Conservation (phyloP, 2,113 vertebrate species). For the Raja brachyura region DNA sequence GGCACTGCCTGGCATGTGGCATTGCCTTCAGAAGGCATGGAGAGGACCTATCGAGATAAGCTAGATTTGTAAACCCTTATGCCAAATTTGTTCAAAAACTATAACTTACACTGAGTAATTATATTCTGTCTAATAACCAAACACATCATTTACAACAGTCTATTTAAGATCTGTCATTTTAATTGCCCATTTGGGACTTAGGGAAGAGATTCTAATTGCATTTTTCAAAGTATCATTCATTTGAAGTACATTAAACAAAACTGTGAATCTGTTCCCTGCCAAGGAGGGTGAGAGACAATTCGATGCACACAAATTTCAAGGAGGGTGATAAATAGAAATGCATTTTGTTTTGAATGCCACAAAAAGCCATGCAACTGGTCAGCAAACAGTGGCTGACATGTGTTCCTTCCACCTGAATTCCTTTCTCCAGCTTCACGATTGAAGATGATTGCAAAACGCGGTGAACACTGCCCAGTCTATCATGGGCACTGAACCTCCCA, state of each 20-base stretch:
- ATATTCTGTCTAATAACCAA: neutral
- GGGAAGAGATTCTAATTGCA: neutral
- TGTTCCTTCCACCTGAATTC: neutral
- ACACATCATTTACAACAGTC: neutral
- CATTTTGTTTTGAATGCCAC: neutral
- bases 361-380: neutral
- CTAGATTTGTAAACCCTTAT: neutral
- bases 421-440: too few species aligned
- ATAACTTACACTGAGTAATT: neutral
- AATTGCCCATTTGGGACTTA: neutral
- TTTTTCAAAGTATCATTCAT: conserved; percentile 6
- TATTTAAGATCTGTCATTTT: conserved; percentile 21
- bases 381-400: neutral
- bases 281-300: neutral
- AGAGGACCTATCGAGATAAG: neutral
- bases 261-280: conserved; percentile 15
- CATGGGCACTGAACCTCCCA: too few species aligned
- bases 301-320: neutral
- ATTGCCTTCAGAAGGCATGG: too few species aligned
- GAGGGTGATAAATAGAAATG: neutral
- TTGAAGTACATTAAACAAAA: neutral
- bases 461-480: too few species aligned
- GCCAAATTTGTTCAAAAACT: neutral
- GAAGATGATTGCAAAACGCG: too few species aligned
- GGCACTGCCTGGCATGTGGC: neutral